Percentiles rank a stretch among this genome's conserved stretches.
phyloP scores from a whole-genome alignment of 2,113 vertebrate species.

The Centropus unirufus region DNA sequence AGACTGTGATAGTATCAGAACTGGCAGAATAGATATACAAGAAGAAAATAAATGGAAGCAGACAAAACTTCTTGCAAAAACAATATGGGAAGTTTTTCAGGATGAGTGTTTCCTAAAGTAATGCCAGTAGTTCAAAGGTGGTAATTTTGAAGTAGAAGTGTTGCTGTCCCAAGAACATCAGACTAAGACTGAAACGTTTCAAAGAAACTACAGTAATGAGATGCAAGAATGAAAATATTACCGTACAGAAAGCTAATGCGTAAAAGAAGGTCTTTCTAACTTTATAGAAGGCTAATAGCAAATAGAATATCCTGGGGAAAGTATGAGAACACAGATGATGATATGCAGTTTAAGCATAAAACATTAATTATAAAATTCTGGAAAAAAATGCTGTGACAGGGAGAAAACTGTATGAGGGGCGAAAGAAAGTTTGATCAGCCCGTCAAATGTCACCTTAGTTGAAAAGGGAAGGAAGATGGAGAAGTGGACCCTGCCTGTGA shows the following conservation, averaged over 20 bases:
- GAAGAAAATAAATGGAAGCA: slow-evolving; percentile 46
- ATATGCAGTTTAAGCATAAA: neutral
- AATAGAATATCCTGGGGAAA: neutral
- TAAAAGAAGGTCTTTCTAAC: neutral
- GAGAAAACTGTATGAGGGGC: neutral
- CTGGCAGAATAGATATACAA: slow-evolving; percentile 1
- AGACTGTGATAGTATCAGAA: slow-evolving; percentile 23
- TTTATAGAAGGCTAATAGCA: neutral
- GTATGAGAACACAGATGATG: neutral
- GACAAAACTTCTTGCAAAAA: slow-evolving; percentile 35
- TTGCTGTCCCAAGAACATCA: neutral
- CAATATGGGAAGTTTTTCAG: slow-evolving; percentile 45
- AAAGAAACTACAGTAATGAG: neutral
- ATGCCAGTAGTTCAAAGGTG: slow-evolving; percentile 12
- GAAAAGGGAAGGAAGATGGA: neutral
- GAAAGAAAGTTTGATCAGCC: neutral
- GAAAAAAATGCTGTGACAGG: neutral
- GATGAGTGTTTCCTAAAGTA: slow-evolving; percentile 22
- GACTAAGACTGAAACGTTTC: neutral
- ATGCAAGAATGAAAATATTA: neutral
- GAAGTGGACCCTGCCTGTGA: neutral
- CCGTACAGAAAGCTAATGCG: neutral
- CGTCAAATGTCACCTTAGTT: neutral
- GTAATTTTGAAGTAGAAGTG: neutral
- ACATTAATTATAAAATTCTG: neutral